These are phyloP conservation scores for Eolophus roseicapilla DNA, from an alignment of 2,113 vertebrate species.

Conservation along the genomic window DNA sequence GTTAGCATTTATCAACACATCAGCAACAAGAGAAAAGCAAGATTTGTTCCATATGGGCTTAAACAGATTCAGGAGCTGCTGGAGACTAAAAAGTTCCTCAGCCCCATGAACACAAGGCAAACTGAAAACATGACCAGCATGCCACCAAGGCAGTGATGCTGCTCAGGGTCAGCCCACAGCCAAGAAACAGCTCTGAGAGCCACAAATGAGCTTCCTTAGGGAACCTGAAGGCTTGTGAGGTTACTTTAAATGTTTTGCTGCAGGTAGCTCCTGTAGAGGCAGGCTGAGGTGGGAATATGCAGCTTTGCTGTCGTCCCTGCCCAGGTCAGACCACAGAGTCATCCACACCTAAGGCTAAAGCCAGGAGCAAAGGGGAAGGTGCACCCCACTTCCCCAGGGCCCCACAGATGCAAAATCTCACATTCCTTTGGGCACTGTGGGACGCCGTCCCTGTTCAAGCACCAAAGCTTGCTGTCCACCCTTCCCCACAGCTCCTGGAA, in stretches of 20 bases:
- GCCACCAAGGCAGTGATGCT: background rate
- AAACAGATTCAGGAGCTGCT: background rate
- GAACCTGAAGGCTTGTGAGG: background rate
- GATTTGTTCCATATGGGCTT: background rate
- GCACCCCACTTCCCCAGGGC: background rate
- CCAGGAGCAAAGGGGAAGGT: background rate
- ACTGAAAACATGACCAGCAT: background rate
- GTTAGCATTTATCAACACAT: background rate
- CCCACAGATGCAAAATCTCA: background rate
- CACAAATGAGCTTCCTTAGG: background rate
- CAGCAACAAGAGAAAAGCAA: background rate
- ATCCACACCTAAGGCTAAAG: accelerated
- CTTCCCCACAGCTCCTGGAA: background rate
- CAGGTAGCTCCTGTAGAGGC: background rate
- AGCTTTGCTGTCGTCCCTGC: background rate
- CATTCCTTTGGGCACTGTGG: accelerated
- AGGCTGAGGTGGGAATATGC: background rate
- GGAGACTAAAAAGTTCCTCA: background rate
- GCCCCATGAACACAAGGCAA: background rate
- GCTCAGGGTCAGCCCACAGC: background rate
- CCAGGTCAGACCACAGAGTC: background rate
- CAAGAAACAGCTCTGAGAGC: background rate
- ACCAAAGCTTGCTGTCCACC: background rate
- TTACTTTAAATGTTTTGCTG: background rate
- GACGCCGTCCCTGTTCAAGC: background rate